phyloP scores from a whole-genome alignment of 2,888 invertebrate genomes.

The Liopterus haemorrhoidalis region DNA sequence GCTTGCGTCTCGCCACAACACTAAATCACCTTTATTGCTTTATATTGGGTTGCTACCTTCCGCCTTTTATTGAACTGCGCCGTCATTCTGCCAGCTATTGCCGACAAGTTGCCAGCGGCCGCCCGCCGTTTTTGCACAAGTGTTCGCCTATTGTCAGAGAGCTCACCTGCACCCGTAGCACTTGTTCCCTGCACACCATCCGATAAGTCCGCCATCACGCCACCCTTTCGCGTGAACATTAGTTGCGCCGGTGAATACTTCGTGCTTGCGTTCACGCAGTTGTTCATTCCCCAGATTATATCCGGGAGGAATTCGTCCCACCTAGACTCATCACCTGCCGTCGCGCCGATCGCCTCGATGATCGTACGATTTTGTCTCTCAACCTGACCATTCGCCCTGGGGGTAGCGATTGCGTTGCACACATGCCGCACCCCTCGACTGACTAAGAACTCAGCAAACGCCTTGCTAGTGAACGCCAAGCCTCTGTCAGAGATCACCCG shows the following conservation, averaged over 20 bases:
- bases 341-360: slow-evolving; percentile 32
- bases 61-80: slow-evolving; percentile 8
- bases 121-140: background rate
- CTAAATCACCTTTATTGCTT: slow-evolving; percentile 26
- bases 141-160: no score
- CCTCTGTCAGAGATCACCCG: slow-evolving; percentile 30
- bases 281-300: slow-evolving; percentile 37
- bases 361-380: slow-evolving; percentile 35
- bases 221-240: slow-evolving; percentile 29
- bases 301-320: slow-evolving; percentile 35
- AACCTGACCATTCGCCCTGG: slow-evolving; percentile 32
- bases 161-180: background rate
- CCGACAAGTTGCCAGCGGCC: slow-evolving; percentile 5
- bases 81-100: slow-evolving; percentile 8
- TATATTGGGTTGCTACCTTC: slow-evolving; percentile 27
- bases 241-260: slow-evolving; percentile 33
- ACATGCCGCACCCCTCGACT: slow-evolving; percentile 24
- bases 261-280: slow-evolving; percentile 31
- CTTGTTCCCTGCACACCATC: background rate
- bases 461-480: slow-evolving; percentile 24
- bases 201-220: slow-evolving; percentile 29
- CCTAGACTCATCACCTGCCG: slow-evolving; percentile 30
- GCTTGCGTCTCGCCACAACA: slow-evolving; percentile 24
- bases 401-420: slow-evolving; percentile 26
- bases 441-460: slow-evolving; percentile 23